Conservation (phyloP, 1,140 invertebrate species). For the Drosophila bocqueti region DNA sequence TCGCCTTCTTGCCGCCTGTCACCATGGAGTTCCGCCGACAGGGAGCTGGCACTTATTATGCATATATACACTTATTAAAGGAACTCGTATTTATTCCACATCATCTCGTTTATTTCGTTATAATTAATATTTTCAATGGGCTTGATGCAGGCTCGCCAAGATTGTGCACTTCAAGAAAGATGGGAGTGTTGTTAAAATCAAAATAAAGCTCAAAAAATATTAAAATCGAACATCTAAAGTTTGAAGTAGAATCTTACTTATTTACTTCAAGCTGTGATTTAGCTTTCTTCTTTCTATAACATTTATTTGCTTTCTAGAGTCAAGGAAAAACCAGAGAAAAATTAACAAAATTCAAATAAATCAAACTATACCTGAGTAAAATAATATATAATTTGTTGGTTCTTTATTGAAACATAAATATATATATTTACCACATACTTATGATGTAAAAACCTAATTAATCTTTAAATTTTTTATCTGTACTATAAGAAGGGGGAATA, state of each 20-base stretch:
- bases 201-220: neutral
- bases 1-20: slow-evolving; percentile 40
- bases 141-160: slow-evolving; percentile 1
- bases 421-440: neutral
- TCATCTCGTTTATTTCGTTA: slow-evolving; percentile 40
- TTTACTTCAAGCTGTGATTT: neutral
- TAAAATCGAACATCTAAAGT: neutral
- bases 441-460: neutral
- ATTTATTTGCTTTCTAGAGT: neutral
- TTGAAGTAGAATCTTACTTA: neutral
- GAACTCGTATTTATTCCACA: slow-evolving; percentile 28
- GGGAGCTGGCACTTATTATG: slow-evolving; percentile 29
- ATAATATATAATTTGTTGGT: neutral
- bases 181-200: no score
- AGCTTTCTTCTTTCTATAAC: neutral
- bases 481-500: neutral
- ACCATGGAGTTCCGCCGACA: slow-evolving; percentile 41
- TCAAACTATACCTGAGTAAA: accelerated
- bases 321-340: neutral
- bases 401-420: neutral
- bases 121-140: slow-evolving; percentile 46
- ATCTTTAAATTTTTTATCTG: neutral
- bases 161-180: slow-evolving; percentile 14
- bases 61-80: slow-evolving; percentile 26
- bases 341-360: neutral